These are phyloP conservation scores for Diogma glabrata DNA, from an alignment of 2,888 invertebrate species.

Conservation along the genomic window DNA sequence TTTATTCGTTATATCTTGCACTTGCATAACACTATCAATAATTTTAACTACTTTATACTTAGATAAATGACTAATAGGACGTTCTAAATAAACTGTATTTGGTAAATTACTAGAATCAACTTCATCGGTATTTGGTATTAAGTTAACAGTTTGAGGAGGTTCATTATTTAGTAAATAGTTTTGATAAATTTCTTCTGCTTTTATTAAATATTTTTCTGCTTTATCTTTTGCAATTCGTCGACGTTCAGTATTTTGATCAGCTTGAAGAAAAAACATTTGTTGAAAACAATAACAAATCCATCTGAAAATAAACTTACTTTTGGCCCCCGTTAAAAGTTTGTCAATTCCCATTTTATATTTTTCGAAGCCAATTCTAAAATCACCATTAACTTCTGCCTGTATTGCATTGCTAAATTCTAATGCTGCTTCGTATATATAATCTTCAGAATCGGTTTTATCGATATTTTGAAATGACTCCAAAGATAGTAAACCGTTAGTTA, in stretches of 20 bases:
- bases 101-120: conserved; percentile 24
- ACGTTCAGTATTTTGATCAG: conserved; percentile 31
- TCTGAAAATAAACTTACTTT: conserved; percentile 19
- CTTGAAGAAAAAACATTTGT: conserved; percentile 16
- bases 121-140: neutral
- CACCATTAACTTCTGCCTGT: conserved; percentile 33
- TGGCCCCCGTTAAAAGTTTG: conserved; percentile 28
- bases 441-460: conserved; percentile 20
- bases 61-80: conserved; percentile 34
- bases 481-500: neutral
- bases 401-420: conserved; percentile 35
- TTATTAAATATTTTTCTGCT: conserved; percentile 32
- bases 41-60: conserved; percentile 34
- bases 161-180: conserved; percentile 25
- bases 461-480: conserved; percentile 5
- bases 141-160: neutral
- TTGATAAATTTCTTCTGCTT: conserved; percentile 33
- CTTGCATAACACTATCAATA: conserved; percentile 32
- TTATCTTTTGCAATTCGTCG: conserved; percentile 35
- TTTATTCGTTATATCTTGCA: conserved; percentile 33
- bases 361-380: conserved; percentile 30
- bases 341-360: conserved; percentile 34
- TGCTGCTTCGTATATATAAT: conserved; percentile 37
- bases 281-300: neutral
- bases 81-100: conserved; percentile 24